Base-by-base conservation (phyloP, 1,140 invertebrate species). In the Caerostris extrusa region DNA sequence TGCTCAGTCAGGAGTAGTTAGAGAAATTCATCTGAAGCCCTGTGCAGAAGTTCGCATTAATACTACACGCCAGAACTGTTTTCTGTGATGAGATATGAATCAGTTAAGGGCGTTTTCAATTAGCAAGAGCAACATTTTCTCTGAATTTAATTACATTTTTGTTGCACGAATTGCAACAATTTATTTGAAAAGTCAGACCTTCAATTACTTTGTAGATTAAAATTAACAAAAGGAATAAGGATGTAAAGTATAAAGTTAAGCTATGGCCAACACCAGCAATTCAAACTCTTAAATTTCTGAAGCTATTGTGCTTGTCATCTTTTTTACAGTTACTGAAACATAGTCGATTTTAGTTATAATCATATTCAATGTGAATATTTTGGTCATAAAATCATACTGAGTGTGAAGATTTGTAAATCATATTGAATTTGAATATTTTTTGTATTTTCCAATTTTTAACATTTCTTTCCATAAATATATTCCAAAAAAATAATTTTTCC, bases 41-140 rank as follows among this genome's bases (percentile, higher is more conserved):
- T 83, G 82, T 57, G n/a, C n/a, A 19, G 82, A 83, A n/a, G 69
- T 58, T 83, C 57, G 82, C 6, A 56, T 56, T 83, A 83, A 83
- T 83, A 55, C 10, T 50, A 34, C 69, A 77, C 34, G 69, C 71
- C 71, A 77, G 71, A 10, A 77, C 53, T 77, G 19, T 34, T 77
- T 77, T 77, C 34, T 77, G 50, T 10, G 8, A 53, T 77, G 50
- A 77, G 71, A 77, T 77, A 77, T 77, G 71, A 77, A 77, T 77
- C 71, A 77, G 71, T 5, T 50, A 77, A 77, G 34, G 50, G 71
- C 7, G 19, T 77, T 77, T 77, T 77, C 69, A 77, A 77, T 77
- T 77, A 77, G 34, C 8, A 53, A 69, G 67, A 34, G 34, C 3
- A 77, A 12, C 69, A 77, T 34, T 77, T 53, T 50, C 69, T 50